Percentiles rank a stretch among this genome's conserved stretches.
These are phyloP conservation scores for Lagorchestes hirsutus DNA, from an alignment of 2,797 vertebrate species.

Conservation along the genomic window DNA sequence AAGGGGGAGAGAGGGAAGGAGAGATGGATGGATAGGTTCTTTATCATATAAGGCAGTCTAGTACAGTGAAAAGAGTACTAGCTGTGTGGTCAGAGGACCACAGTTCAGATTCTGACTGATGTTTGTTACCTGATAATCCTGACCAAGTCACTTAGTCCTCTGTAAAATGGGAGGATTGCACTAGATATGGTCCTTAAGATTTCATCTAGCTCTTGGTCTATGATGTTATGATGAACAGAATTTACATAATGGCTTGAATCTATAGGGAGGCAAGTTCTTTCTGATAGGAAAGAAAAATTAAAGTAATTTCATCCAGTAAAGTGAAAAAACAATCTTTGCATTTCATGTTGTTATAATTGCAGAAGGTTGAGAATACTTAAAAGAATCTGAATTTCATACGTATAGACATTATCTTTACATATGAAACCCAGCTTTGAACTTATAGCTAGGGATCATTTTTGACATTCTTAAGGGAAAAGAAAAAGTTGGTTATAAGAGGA, in stretches of 20 bases:
- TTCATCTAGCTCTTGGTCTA: neutral
- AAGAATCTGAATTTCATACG: neutral
- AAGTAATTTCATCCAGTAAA: slow-evolving; percentile 23
- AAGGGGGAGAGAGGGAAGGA: neutral
- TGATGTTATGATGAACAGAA: neutral
- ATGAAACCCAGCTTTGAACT: neutral
- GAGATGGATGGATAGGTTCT: accelerated
- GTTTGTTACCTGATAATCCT: neutral
- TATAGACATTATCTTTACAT: neutral
- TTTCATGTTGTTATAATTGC: neutral
- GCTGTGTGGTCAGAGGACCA: neutral
- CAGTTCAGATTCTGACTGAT: neutral
- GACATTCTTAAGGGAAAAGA: neutral
- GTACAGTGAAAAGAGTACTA: neutral
- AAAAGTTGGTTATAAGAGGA: neutral
- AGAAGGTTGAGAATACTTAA: slow-evolving; percentile 2
- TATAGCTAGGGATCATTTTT: neutral
- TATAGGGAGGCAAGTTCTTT: slow-evolving; percentile 1
- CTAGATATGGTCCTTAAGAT: neutral
- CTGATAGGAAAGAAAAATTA: slow-evolving; percentile 38
- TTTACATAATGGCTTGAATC: neutral
- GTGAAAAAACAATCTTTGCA: neutral
- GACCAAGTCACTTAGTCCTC: neutral
- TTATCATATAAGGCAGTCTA: neutral
- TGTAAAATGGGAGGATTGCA: neutral